Conservation (phyloP, 2,113 vertebrate genomes). For the Stegastes partitus region DNA sequence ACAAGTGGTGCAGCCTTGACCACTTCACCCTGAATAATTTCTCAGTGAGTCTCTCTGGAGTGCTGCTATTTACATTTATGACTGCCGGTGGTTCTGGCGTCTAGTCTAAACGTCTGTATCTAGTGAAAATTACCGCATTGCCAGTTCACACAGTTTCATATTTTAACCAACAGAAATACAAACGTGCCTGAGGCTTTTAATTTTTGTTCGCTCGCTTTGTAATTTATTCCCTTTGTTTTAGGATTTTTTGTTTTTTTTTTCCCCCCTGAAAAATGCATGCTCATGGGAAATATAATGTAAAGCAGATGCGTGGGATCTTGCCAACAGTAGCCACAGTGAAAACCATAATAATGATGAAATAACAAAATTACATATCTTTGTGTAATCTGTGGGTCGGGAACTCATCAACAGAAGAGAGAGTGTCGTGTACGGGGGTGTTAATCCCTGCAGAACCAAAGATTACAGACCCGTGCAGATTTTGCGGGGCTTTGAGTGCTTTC, state of each 20-base stretch:
- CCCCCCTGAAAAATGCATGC: constrained; percentile 5
- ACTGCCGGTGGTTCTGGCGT: constrained; percentile 39
- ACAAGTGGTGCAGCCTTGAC: background rate
- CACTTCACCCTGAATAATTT: constrained; percentile 20
- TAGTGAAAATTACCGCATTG: constrained; percentile 38
- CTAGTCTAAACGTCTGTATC: constrained; percentile 46
- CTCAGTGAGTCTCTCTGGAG: constrained; percentile 17
- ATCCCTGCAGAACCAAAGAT: constrained; percentile 18
- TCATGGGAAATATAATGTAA: constrained; percentile 32
- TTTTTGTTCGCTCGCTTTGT: constrained; percentile 30
- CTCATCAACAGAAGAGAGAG: constrained; percentile 5
- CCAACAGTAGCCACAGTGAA: constrained; percentile 36
- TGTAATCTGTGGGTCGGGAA: constrained; percentile 24
- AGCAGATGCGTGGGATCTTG: constrained; percentile 40
- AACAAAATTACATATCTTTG: constrained; percentile 30
- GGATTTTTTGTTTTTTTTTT: background rate
- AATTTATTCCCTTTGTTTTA: constrained; percentile 51
- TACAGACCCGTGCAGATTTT: background rate
- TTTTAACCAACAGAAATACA: constrained; percentile 47
- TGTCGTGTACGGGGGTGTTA: constrained; percentile 6
- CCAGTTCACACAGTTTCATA: constrained; percentile 24
- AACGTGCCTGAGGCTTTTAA: constrained; percentile 36
- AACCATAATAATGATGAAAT: constrained; percentile 50
- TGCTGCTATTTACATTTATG: constrained; percentile 48
- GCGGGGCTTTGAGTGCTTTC: background rate